Base-by-base conservation (phyloP, 2,888 invertebrate genomes). In the Spodoptera littoralis region DNA sequence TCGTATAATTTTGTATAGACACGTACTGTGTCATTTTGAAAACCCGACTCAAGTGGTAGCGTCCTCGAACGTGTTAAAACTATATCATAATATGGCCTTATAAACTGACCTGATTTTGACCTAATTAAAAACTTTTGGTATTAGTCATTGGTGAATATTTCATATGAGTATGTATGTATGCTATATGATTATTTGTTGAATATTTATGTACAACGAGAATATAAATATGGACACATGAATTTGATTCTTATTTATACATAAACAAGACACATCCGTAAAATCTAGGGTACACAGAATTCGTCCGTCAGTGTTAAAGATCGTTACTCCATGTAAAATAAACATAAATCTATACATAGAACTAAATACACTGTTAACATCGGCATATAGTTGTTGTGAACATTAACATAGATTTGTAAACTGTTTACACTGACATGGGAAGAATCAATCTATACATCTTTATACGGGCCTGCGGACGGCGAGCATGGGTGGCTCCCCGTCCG, bases 261-360 rank as follows among this genome's bases (percentile, higher is more conserved):
- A 6, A 24, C 43, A 9, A 22, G 47, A 4, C 13, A 52, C n/a
- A 9, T 12, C 42, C 6, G 5, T 48, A 18, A 36, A 36, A 36
- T 41, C 30, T 12, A 36, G 30, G 8, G 41, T 50, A n/a, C 54
- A 47, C 27, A 9, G 36, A 36, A 36, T 36, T 36, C 36, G 36
- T 36, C 22, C 11, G 8, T 4, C 11, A 36, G 8, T 42, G 13
- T 18, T 3, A 54, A 46, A 56, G 11, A 52, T 69, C 59, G 59
- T 46, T 47, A 71, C 46, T 27, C 4, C 11, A 1, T 18, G 27
- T 13, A 47, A 67, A 47, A 18, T 67, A 68, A 68, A 73, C 69
- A 73, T 44, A 42, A 1, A 1, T 1, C 46, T 68, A 57, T 18
- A 53, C 4, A 53, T 53, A 68, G 46, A 36, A 5, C 8, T 36